Conservation (phyloP, 1,140 invertebrate species). For the Diabrotica undecimpunctata region DNA sequence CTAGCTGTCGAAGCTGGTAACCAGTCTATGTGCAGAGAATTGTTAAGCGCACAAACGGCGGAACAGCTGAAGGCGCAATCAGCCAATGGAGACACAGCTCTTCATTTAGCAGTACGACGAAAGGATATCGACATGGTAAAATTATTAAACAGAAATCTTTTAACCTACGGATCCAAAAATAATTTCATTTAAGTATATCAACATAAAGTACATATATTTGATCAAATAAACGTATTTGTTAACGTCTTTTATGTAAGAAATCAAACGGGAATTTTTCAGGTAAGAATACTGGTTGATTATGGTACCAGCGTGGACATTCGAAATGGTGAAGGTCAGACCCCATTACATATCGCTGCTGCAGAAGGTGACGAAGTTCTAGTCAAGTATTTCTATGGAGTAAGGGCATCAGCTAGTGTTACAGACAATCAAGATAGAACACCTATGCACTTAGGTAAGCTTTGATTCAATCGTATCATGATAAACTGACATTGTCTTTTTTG, state of each 20-base stretch:
- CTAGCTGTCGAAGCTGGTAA: slow-evolving; percentile 91
- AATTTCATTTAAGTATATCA: too few species aligned
- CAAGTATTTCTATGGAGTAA: slow-evolving; percentile 91
- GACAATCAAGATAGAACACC: slow-evolving; percentile 96
- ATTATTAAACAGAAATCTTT: background rate
- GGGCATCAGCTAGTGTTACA: slow-evolving; percentile 87
- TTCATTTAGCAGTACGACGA: slow-evolving; percentile 85
- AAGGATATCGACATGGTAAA: slow-evolving; percentile 83
- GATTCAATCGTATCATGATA: background rate
- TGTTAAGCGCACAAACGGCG: slow-evolving; percentile 77
- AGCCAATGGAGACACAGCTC: slow-evolving; percentile 78
- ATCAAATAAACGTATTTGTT: too few species aligned
- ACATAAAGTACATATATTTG: too few species aligned
- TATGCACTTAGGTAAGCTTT: slow-evolving; percentile 69
- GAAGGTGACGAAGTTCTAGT: slow-evolving; percentile 91
- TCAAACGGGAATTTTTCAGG: slow-evolving; percentile 23
- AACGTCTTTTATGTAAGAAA: too few species aligned
- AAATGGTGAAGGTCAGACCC: slow-evolving; percentile 89
- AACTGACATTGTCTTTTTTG: too few species aligned
- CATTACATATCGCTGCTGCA: slow-evolving; percentile 90
- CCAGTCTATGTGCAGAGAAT: slow-evolving; percentile 85
- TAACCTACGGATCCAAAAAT: too few species aligned
- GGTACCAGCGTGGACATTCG: slow-evolving; percentile 86
- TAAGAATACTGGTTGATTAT: slow-evolving; percentile 85
- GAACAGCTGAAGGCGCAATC: slow-evolving; percentile 74